A percentile compares a stretch with the other conserved stretches of the same genome.
Evolutionary conservation across 2,113 vertebrate species (phyloP).

Genomic region (Lucifuga dentata): DNA sequence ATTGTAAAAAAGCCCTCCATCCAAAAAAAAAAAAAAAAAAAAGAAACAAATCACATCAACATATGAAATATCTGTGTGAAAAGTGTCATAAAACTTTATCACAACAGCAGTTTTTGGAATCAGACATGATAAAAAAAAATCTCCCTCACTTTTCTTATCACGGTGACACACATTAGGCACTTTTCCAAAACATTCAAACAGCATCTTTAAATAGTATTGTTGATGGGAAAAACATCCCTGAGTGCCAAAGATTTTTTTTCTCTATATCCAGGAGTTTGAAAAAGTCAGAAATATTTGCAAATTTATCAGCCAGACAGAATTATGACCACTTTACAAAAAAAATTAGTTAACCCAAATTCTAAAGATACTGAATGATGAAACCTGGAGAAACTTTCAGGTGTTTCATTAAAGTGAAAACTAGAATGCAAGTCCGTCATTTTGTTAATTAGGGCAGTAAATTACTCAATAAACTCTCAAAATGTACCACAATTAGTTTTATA

Average conservation of each 20-base stretch:
- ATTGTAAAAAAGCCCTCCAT: too few species aligned
- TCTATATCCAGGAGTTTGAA: background rate
- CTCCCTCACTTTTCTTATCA: background rate
- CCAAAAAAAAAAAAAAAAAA: too few species aligned
- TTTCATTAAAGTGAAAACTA: background rate
- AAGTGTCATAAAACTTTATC: background rate
- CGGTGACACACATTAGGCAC: constrained; percentile 9
- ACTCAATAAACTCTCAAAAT: too few species aligned
- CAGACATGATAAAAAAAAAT: background rate
- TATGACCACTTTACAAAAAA: too few species aligned
- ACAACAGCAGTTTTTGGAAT: constrained; percentile 15
- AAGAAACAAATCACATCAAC: too few species aligned
- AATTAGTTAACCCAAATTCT: too few species aligned
- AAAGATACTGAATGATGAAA: constrained; percentile 36
- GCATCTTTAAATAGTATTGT: constrained; percentile 40
- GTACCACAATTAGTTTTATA: too few species aligned
- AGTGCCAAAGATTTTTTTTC: constrained; percentile 16
- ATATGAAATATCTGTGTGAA: background rate
- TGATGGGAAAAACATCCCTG: constrained; percentile 18
- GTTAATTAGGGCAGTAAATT: too few species aligned
- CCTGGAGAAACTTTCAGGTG: background rate
- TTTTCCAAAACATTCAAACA: constrained; percentile 34
- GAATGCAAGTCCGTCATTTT: background rate
- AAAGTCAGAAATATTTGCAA: constrained; percentile 16
- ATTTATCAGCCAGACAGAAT: constrained; percentile 33